Base-by-base conservation (phyloP, 2,113 vertebrate species). In the Hystrix cristata region DNA sequence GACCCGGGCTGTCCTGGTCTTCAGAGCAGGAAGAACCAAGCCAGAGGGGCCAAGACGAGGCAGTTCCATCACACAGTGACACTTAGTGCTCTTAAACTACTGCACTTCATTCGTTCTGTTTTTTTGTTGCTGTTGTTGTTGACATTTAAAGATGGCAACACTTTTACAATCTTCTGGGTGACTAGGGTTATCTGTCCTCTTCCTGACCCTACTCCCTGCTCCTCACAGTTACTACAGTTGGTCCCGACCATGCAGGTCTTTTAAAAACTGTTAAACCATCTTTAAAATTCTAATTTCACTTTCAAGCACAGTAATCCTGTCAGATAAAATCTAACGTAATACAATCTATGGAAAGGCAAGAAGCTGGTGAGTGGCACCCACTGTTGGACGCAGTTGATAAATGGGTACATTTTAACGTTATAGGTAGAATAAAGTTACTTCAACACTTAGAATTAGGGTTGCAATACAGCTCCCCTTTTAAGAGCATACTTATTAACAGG, bases 391-490 rank as follows among this genome's bases (percentile, higher is more conserved):
- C 43, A 64, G n/a, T 12, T 91, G 79, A 97, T 96, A 88, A 94
- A 97, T 69, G 15, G 84, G 83, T 72, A 94, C 12, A 81, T 72
- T 79, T 93, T 89, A 98, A 93, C 83, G 91, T 96, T 94, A 88
- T 74, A 71, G 83, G 92, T 83, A 21, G 38, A 90, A 86, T 43
- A 88, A 12, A 89, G 46, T 69, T 86, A 96, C 91, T 97, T 97
- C 90, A 97, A 90, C 96, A 96, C 87, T 94, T 96, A 72, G 79
- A 91, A 95, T 97, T 80, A 92, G 59, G 72, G 38, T 57, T 65
- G 12, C 14, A 85, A 86, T n/a, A 27, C 57, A 84, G 43, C 16
- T 92, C 87, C 38, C n/a, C 38, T 91, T 94, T 91, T 59, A 94
- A 95, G 15, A 95, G 72, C 79, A 51, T 29, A 62, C 27, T 74